Conservation (phyloP, 2,797 vertebrate genomes). For the Psittacula derbiana region DNA sequence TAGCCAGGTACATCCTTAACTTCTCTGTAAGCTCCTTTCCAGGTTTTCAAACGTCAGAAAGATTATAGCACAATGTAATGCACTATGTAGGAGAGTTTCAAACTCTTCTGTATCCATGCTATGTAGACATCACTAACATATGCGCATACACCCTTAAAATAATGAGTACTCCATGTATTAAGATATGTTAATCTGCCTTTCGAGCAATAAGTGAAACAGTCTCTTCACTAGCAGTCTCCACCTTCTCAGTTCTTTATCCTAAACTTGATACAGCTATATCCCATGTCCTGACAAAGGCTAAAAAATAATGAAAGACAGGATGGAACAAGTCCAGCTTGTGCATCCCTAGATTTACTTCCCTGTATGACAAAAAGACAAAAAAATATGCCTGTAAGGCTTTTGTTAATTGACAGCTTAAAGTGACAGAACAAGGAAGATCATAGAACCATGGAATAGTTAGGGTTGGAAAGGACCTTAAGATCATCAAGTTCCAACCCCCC, state of each 20-base stretch:
- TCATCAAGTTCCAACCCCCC: too few species aligned
- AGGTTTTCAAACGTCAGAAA: neutral
- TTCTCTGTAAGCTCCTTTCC: neutral
- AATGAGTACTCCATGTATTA: neutral
- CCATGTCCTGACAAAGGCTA: neutral
- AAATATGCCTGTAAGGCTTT: neutral
- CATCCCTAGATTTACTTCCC: neutral
- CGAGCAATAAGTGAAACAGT: neutral
- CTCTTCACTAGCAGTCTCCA: neutral
- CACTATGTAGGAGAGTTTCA: neutral
- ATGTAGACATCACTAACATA: neutral
- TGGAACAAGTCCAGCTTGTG: neutral
- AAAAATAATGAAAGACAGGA: neutral
- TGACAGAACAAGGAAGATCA: neutral
- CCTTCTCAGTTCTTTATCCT: neutral
- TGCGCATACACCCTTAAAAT: neutral
- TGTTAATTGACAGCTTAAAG: neutral
- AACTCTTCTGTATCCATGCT: neutral
- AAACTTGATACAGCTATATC: neutral
- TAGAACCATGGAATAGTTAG: too few species aligned
- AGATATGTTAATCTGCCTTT: neutral
- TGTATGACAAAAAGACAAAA: neutral
- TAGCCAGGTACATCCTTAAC: neutral
- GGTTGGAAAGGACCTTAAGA: too few species aligned
- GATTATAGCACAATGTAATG: neutral